Conservation (phyloP, 2,797 vertebrate species). For the Fundulus diaphanus region DNA sequence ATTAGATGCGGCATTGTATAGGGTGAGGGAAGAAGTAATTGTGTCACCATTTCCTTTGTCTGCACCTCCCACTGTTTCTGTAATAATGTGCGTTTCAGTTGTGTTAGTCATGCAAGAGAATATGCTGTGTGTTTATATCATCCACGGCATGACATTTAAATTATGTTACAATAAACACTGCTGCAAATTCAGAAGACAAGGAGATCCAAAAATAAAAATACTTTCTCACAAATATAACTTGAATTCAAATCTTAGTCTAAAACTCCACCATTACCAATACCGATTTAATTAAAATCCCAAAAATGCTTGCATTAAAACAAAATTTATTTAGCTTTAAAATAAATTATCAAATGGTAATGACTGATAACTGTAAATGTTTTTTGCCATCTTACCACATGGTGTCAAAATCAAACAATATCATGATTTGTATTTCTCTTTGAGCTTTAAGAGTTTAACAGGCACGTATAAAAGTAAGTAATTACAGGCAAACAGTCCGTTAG, state of each 20-base stretch:
- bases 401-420: background rate
- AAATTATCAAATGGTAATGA: background rate
- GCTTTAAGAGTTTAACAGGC: constrained; percentile 47
- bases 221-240: no score
- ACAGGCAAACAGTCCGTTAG: constrained; percentile 64
- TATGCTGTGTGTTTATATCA: no score
- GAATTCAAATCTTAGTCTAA: background rate
- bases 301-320: background rate
- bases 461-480: constrained; percentile 59
- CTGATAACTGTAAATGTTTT: background rate
- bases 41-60: no score
- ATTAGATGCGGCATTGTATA: no score
- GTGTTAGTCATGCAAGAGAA: no score
- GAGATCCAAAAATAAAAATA: no score
- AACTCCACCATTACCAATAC: background rate
- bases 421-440: constrained; percentile 27
- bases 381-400: background rate
- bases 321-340: background rate
- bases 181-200: no score
- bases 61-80: no score
- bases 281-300: background rate
- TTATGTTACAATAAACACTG: no score
- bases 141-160: no score
- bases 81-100: no score
- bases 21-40: no score